phyloP scores from a whole-genome alignment of 2,797 vertebrate species.

The Enteromius afrohamiltoni region DNA sequence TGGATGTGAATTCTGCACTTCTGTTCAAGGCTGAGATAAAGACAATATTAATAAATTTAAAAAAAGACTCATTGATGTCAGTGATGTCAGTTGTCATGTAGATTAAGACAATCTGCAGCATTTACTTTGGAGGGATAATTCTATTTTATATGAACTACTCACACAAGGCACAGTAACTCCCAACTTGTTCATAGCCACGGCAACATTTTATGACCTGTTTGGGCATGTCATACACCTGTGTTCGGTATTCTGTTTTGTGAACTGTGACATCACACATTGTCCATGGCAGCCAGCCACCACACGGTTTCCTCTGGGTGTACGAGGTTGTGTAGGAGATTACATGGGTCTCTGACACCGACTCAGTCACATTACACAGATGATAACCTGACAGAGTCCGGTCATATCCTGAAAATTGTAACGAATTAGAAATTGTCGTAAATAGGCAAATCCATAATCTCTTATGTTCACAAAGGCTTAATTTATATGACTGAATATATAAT shows the following conservation, averaged over 20 bases:
- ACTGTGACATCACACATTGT: conserved; percentile 76
- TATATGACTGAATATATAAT: neutral
- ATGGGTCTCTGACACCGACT: conserved; percentile 71
- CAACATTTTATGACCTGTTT: conserved; percentile 82
- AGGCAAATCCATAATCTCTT: neutral
- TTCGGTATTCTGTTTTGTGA: conserved; percentile 72
- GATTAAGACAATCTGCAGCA: neutral
- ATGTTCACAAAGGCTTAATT: neutral
- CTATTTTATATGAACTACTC: conserved; percentile 68
- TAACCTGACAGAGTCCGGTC: conserved; percentile 80
- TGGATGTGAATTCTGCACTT: conserved; percentile 78
- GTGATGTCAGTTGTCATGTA: neutral
- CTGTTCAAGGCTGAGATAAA: conserved; percentile 79
- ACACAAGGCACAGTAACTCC: conserved; percentile 86
- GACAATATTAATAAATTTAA: neutral
- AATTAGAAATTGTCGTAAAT: neutral
- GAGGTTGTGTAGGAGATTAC: conserved; percentile 73
- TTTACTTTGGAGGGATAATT: neutral
- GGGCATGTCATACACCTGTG: conserved; percentile 65
- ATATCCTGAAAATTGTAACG: conserved; percentile 72
- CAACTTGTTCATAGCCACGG: conserved; percentile 84
- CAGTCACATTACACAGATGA: conserved; percentile 79
- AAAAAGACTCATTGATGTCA: neutral
- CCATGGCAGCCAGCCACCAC: conserved; percentile 86
- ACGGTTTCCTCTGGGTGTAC: conserved; percentile 69